Evolutionary conservation across 1,140 invertebrate species (phyloP).

Genomic region (Drosophila arizonae): DNA sequence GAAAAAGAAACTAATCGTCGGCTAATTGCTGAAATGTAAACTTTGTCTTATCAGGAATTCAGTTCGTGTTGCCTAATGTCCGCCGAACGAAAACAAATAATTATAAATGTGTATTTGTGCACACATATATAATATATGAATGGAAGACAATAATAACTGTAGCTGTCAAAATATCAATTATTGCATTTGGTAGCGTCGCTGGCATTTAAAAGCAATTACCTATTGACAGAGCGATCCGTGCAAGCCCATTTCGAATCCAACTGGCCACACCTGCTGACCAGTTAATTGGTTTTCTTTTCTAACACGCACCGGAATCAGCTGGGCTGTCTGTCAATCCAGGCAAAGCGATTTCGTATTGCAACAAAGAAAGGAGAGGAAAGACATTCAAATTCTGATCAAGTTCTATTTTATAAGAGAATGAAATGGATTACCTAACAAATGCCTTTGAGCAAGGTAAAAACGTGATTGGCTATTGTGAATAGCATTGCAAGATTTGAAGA

Average conservation of each 20-base stretch:
- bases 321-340: not conserved
- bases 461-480: too few species aligned
- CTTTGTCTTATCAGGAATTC: not conserved
- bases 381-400: too few species aligned
- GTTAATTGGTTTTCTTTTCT: not conserved
- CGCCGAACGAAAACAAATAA: not conserved
- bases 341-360: not conserved
- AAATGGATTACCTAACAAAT: too few species aligned
- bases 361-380: not conserved
- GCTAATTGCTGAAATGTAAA: not conserved
- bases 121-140: not conserved
- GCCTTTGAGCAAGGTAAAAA: too few species aligned
- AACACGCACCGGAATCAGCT: not conserved
- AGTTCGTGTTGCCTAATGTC: constrained; percentile 11
- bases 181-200: constrained; percentile 5
- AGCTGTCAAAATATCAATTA: constrained; percentile 16
- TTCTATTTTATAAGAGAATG: too few species aligned
- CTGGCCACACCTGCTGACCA: constrained; percentile 12
- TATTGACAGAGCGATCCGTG: constrained; percentile 7
- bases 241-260: constrained; percentile 1
- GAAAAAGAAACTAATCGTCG: too few species aligned
- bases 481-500: too few species aligned
- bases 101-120: not conserved
- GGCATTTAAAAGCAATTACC: constrained; percentile 20
- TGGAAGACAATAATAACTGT: not conserved